Base-by-base conservation (phyloP, 1,140 invertebrate genomes). In the Zaprionus ghesquierei region DNA sequence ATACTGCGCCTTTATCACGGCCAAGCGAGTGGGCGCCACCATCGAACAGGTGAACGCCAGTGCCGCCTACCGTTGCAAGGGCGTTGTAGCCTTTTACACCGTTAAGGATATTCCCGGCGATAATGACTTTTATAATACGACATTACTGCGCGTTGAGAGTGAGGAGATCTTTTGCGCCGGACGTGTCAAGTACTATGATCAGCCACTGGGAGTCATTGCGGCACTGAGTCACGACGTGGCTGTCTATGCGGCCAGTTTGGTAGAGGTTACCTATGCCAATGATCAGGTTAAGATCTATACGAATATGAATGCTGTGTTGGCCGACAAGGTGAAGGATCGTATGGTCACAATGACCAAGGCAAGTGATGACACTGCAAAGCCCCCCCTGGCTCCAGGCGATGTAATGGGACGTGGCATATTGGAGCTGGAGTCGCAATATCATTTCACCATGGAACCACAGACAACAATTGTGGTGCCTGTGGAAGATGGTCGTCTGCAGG, bases 61-160 rank as follows among this genome's bases (percentile, higher is more conserved):
- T 2, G 92, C 93, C 51, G 95, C 95, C 0, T 25, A 91, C 92
- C 93, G 94, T 84, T 90, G 95, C 51, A 92, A 93, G 54, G 97
- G 96, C 1, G 96, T 97, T 1, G 85, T 96, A 3, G 94, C 93
- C 0, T 96, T 96, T 79, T 94, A 94, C 60, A 93, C 94, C 1
- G 94, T 94, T 2, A 94, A 94, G 79, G 96, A 97, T 85, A 94
- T 97, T 31, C 96, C 96, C 1, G 96, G 96, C 0, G 92, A 91
- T 41, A 97, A 97, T 90, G 79, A 90, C 27, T 95, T 94, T 41
- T 92, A 92, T 0, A 69, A 50, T 6, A 38, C 92, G 2, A 71
- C 55, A 5, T 22, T 55, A 1, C 50, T 82, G 3, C 75, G 75
- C 0, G 69, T 90, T 0, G 79, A 76, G 0, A 22, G 15, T 2